Evolutionary conservation across 2,113 vertebrate species (phyloP).

Genomic region (Nothobranchius kuhntae): DNA sequence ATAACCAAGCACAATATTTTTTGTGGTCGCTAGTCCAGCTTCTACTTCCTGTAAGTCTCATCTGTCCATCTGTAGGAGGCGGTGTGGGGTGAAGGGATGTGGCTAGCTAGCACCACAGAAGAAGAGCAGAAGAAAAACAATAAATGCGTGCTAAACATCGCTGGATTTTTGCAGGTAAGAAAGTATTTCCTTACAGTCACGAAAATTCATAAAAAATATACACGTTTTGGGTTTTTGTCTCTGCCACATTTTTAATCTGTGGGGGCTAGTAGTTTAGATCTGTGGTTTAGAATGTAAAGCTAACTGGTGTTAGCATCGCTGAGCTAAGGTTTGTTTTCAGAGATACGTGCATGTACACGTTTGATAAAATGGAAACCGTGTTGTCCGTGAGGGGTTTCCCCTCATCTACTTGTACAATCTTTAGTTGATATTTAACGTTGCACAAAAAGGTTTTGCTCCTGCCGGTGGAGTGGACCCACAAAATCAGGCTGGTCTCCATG

Average conservation of each 20-base stretch:
- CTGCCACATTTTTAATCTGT: not conserved
- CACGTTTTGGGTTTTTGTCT: not conserved
- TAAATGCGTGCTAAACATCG: constrained; percentile 7
- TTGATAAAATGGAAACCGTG: not conserved
- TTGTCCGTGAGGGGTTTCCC: not conserved
- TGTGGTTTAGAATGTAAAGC: constrained; percentile 32
- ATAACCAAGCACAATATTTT: not conserved
- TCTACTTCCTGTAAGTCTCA: constrained; percentile 5
- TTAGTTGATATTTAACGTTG: not conserved
- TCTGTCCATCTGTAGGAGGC: constrained; percentile 15
- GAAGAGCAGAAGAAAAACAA: constrained; percentile 12
- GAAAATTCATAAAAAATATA: not conserved
- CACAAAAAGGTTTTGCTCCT: not conserved
- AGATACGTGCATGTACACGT: not conserved
- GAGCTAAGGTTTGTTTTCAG: not conserved
- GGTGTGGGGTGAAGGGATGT: constrained; percentile 1
- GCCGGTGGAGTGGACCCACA: not conserved
- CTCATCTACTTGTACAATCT: not conserved
- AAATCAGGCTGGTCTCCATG: constrained; percentile 38
- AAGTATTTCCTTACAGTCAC: not conserved
- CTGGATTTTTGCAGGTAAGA: constrained; percentile 23
- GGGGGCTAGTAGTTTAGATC: not conserved
- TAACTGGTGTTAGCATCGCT: constrained; percentile 46
- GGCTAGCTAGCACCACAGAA: constrained; percentile 16
- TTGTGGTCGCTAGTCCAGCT: not conserved